Conservation (phyloP, 2,113 vertebrate genomes). For the Mungos mungo region DNA sequence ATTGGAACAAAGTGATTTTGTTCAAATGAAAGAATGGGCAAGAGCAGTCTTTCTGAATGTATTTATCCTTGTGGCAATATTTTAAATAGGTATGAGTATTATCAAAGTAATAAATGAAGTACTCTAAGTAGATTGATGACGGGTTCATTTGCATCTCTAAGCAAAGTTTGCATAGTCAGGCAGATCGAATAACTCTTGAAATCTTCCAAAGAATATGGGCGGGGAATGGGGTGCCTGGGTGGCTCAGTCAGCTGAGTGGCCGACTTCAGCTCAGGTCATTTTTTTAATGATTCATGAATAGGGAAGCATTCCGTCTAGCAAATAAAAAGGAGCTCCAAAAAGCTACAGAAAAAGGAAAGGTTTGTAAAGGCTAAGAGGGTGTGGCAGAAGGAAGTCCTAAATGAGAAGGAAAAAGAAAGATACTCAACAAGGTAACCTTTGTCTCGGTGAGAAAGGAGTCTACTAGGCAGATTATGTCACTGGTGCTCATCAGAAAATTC, state of each 20-base stretch:
- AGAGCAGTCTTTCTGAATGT: neutral
- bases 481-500: neutral
- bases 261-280: neutral
- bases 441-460: neutral
- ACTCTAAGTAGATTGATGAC: neutral
- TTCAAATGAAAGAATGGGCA: neutral
- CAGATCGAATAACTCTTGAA: neutral
- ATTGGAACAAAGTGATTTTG: neutral
- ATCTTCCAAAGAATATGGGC: neutral
- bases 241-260: too few relatives aligned
- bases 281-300: neutral
- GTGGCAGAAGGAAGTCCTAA: neutral
- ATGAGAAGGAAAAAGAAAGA: neutral
- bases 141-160: neutral
- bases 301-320: neutral
- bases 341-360: neutral
- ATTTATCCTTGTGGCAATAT: neutral
- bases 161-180: neutral
- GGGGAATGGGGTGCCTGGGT: too few relatives aligned
- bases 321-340: neutral
- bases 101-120: neutral
- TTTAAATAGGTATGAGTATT: neutral
- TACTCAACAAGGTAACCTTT: neutral
- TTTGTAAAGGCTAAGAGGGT: neutral
- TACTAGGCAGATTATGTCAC: neutral